Evolutionary conservation across 92 coral and sea anemone species (phyloP), one percentile per base, ranked within the genome.

Genomic region (Epizoanthus ramosus): DNA sequence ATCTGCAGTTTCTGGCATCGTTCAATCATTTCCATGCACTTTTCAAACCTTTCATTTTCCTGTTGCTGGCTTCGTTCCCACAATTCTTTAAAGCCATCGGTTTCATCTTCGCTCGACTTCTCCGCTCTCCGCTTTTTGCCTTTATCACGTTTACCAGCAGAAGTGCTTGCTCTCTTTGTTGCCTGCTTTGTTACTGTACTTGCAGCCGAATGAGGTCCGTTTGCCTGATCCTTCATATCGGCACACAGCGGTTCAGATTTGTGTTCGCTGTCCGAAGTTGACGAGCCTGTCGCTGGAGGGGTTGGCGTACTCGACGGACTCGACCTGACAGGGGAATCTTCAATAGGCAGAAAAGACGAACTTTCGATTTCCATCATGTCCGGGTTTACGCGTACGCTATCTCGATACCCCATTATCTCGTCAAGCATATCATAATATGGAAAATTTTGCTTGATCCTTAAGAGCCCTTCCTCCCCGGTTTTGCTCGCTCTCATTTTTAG

Each of bases 371-470:
- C 79, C 90, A 87, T 87, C 63, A 57, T 10, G 43, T 77, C 87
- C 12, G 91, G 87, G 74, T 83, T 88, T 18, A 88, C 47, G 28
- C 87, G n/a, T n/a, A n/a, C n/a, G n/a, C n/a, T 87, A 35, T 88
- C 91, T 56, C 85, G 53, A 37, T 45, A 75, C 3, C 88, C 85
- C 31, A 77, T 83, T 5, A 88, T 43, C 15, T 87, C 90, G 35
- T 83, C 84, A 35, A 83, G 64, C 74, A 83, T 67, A 10, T 76
- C 75, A 66, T 64, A 87, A 41, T 39, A 83, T 7, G 66, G 19
- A 53, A 85, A 87, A 47, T 61, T 76, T 3, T 63, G 18, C 22
- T 70, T 83, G 22, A 84, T 76, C 73, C 31, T 77, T 63, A 50
- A 37, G 4, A 87, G 19, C 0, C 87, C 88, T 64, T 77, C 84